These are phyloP conservation scores for Venusia cambrica DNA, from an alignment of 2,888 invertebrate genomes.

Conservation along the genomic window DNA sequence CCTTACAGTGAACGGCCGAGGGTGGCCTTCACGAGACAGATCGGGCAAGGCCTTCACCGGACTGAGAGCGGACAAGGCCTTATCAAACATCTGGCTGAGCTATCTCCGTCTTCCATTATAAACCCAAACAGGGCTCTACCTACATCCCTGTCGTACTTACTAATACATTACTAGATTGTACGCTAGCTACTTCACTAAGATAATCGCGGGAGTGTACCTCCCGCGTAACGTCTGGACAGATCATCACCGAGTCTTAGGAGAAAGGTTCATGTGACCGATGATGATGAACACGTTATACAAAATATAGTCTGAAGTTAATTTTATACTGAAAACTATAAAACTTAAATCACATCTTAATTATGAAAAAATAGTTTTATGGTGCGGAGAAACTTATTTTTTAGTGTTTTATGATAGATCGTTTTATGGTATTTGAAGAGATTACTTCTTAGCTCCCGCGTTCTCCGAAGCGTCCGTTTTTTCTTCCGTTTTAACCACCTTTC, in stretches of 20 bases:
- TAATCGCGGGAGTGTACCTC: slow-evolving; percentile 37
- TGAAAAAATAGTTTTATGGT: not conserved
- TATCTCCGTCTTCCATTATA: slow-evolving; percentile 30
- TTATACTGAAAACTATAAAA: slow-evolving; percentile 10
- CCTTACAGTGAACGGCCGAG: slow-evolving; percentile 28
- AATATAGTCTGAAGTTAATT: slow-evolving; percentile 32
- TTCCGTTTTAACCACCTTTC: slow-evolving; percentile 74
- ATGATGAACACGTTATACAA: slow-evolving; percentile 42
- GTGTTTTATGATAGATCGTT: slow-evolving; percentile 12
- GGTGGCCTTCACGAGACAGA: no score
- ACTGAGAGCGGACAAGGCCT: no score
- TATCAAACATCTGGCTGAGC: no score
- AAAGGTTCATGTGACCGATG: slow-evolving; percentile 46
- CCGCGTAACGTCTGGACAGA: slow-evolving; percentile 63
- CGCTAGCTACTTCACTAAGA: slow-evolving; percentile 39
- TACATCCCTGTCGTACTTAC: slow-evolving; percentile 38
- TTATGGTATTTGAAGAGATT: slow-evolving; percentile 27
- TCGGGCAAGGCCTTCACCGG: no score
- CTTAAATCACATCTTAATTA: slow-evolving; percentile 6
- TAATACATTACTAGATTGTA: slow-evolving; percentile 38
- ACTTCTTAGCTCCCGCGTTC: slow-evolving; percentile 52
- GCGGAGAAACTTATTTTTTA: slow-evolving; percentile 10
- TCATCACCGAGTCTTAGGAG: slow-evolving; percentile 53
- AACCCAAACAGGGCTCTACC: slow-evolving; percentile 24
- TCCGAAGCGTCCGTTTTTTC: slow-evolving; percentile 71